Evolutionary conservation across 2,888 invertebrate species (phyloP).

Genomic region (Poecilobothrus nobilitatus): DNA sequence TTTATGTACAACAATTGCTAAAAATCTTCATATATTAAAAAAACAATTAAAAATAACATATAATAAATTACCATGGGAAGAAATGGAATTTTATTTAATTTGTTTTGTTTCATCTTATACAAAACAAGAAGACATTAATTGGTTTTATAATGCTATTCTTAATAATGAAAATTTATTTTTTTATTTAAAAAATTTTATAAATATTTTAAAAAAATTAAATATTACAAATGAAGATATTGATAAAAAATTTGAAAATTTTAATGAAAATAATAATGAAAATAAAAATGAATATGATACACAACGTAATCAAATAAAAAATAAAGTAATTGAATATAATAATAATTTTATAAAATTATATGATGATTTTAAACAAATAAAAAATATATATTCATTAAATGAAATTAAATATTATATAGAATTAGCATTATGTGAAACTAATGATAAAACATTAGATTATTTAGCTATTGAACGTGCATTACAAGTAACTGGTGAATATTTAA

Average conservation of each 20-base stretch:
- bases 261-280: too few relatives aligned
- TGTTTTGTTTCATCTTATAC: slow-evolving; percentile 23
- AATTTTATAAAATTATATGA: slow-evolving; percentile 24
- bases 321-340: slow-evolving; percentile 10
- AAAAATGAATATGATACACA: slow-evolving; percentile 13
- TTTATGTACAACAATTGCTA: slow-evolving; percentile 18
- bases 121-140: slow-evolving; percentile 21
- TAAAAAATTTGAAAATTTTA: neutral
- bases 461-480: slow-evolving; percentile 24
- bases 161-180: slow-evolving; percentile 10
- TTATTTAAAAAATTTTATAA: slow-evolving; percentile 14
- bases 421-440: neutral
- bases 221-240: neutral
- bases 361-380: slow-evolving; percentile 24
- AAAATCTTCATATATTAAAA: slow-evolving; percentile 26
- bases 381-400: slow-evolving; percentile 24
- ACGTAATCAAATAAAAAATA: neutral
- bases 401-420: slow-evolving; percentile 22
- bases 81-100: slow-evolving; percentile 28
- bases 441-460: slow-evolving; percentile 21
- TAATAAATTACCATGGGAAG: slow-evolving; percentile 28
- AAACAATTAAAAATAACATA: slow-evolving; percentile 26
- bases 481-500: slow-evolving; percentile 27
- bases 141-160: slow-evolving; percentile 18
- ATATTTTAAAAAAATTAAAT: slow-evolving; percentile 10